These are phyloP conservation scores for Masticophis lateralis DNA, from an alignment of 2,797 vertebrate species.

Conservation along the genomic window DNA sequence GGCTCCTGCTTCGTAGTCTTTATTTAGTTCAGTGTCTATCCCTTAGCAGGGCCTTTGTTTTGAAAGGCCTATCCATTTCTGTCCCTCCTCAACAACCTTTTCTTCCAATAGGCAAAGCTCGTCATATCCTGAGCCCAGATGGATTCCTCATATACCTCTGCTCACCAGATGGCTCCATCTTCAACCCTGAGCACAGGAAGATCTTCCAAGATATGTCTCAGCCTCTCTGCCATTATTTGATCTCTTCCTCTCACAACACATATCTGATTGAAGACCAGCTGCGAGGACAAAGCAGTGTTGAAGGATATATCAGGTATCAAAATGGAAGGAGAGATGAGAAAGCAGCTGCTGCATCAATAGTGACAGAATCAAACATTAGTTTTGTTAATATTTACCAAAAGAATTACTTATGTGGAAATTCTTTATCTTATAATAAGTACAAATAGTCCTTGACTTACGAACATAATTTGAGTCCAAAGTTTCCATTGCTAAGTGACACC, in stretches of 20 bases:
- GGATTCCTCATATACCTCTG: constrained; percentile 92
- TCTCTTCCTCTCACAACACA: constrained; percentile 97
- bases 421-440: not conserved
- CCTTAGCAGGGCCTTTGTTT: not conserved
- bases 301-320: constrained; percentile 89
- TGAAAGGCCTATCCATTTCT: not conserved
- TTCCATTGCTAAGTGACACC: not conserved
- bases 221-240: constrained; percentile 91
- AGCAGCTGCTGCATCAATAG: not conserved
- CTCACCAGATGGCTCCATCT: constrained; percentile 88
- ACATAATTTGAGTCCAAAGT: not conserved
- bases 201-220: constrained; percentile 91
- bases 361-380: not conserved
- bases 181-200: constrained; percentile 71
- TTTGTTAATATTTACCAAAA: not conserved
- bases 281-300: constrained; percentile 90
- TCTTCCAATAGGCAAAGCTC: constrained; percentile 75
- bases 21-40: not conserved
- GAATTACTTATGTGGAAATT: not conserved
- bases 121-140: constrained; percentile 82
- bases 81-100: not conserved
- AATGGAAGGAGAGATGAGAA: not conserved
- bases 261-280: constrained; percentile 95
- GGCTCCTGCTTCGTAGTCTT: not conserved
- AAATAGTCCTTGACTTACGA: not conserved